These are phyloP conservation scores for Paradoxurus hermaphroditus DNA, from an alignment of 2,113 vertebrate genomes.

Conservation along the genomic window DNA sequence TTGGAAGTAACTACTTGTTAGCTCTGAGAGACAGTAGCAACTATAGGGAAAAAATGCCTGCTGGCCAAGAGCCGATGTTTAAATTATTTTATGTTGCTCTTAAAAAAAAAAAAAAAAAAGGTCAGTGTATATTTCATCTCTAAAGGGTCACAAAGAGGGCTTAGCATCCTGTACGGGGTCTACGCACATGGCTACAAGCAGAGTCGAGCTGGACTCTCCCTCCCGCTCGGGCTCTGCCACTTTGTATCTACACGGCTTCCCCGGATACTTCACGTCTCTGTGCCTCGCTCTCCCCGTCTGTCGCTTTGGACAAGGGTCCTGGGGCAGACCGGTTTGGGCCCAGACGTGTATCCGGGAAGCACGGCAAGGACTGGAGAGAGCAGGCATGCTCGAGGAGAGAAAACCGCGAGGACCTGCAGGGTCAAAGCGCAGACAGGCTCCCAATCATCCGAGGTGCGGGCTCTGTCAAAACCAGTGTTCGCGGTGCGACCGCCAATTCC, in stretches of 20 bases:
- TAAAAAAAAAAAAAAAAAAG: background rate
- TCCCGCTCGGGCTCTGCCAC: accelerated
- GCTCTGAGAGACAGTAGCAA: background rate
- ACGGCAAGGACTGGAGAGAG: too few relatives aligned
- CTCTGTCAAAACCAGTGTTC: accelerated
- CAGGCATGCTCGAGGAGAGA: background rate
- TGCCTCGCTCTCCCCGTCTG: background rate
- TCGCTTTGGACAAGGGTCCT: background rate
- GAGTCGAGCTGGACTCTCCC: accelerated
- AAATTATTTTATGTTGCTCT: background rate
- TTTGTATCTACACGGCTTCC: accelerated
- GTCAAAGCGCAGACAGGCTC: accelerated
- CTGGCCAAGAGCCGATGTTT: background rate
- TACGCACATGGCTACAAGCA: accelerated
- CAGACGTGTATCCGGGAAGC: accelerated
- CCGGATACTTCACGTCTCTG: accelerated
- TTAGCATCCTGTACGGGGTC: accelerated
- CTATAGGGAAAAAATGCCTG: background rate
- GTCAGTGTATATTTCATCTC: too few relatives aligned
- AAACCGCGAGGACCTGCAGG: accelerated
- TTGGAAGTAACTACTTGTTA: background rate
- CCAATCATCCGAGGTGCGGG: background rate
- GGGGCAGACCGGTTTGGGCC: background rate
- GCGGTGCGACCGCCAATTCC: background rate
- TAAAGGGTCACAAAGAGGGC: background rate